Evolutionary conservation across 2,113 vertebrate species (phyloP), one percentile per base, ranked within the genome.

Genomic region (Oceanites oceanicus): DNA sequence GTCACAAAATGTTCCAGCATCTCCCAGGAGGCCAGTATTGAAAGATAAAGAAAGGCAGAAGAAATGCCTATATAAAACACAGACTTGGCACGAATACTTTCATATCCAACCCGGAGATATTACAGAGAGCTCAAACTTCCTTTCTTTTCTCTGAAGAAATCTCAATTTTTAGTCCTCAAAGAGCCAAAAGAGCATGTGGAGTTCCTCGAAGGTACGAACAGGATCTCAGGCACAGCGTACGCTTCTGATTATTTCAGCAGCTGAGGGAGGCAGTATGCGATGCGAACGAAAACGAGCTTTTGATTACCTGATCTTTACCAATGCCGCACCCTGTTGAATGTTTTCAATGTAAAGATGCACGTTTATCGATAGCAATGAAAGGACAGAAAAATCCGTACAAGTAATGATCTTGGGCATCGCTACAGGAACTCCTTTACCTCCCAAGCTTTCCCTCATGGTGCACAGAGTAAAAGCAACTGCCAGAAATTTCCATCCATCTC

Each of bases 41-140:
- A 95, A 77, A 90, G 74, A 90, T 55, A 90, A 95, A 91, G 94
- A 71, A 7, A 94, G 56, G 89, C 84, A 91, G 73, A 89, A 49
- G 81, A 95, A 95, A 94, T 76, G 67, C 19, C 67, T 79, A 7
- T 44, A 83, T 59, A 92, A 91, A 96, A 91, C 4, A 17, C 77
- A 93, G 77, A 91, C 55, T 88, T 66, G 78, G 74, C 93, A 94
- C 1, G 14, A 87, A 90, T 34, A 32, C 42, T 67, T 93, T 73
- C 66, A 53, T 63, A 80, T 70, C 71, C 59, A 89, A 30, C 77
- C 65, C 22, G 0, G 72, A 71, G 52, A n/a, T 47, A 65, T 10
- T 55, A 45, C 0, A 0, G 67, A 66, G 38, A 83, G 71, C 93
- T 88, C 67, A 6, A 77, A 77, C 67, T 59, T 73, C 58, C 45